phyloP scores from a whole-genome alignment of 2,113 vertebrate species.

The Brienomyrus brachyistius region DNA sequence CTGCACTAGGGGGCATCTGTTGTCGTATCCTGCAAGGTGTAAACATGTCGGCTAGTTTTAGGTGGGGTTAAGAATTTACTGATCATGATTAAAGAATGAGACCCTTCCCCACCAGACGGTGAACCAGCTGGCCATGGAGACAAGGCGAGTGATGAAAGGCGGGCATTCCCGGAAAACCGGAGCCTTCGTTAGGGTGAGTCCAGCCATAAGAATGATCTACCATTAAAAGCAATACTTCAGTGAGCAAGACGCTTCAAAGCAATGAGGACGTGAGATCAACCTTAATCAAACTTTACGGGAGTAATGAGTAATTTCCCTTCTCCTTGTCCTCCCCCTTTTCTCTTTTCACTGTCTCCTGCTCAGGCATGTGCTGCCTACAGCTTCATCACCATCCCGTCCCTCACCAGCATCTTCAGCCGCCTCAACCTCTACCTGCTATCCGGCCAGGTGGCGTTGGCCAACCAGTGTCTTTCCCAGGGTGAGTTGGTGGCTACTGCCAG shows the following conservation, averaged over 20 bases:
- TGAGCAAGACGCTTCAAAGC: background rate
- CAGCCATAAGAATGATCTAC: background rate
- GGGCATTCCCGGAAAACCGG: conserved; percentile 92
- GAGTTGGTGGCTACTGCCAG: conserved; percentile 38
- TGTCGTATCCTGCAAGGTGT: background rate
- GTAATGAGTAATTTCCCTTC: background rate
- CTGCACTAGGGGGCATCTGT: background rate
- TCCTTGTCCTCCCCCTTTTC: background rate
- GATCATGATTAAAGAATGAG: background rate
- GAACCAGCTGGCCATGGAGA: conserved; percentile 93
- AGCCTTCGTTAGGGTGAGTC: conserved; percentile 85
- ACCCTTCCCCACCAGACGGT: conserved; percentile 65
- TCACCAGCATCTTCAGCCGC: conserved; percentile 80
- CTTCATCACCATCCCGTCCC: conserved; percentile 95
- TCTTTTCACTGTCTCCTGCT: background rate
- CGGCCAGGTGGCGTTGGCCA: conserved; percentile 89
- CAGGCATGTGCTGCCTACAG: conserved; percentile 96
- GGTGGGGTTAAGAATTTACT: background rate
- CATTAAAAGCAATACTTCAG: background rate
- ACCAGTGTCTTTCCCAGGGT: conserved; percentile 98
- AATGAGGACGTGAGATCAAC: background rate
- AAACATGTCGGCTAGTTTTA: background rate
- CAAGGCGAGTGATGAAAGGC: conserved; percentile 84
- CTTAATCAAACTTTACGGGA: background rate
- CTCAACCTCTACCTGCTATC: conserved; percentile 90